A percentile compares a stretch with the other conserved stretches of the same genome.
Evolutionary conservation across 2,888 invertebrate species (phyloP).

Genomic region (Orthonevra nobilis): DNA sequence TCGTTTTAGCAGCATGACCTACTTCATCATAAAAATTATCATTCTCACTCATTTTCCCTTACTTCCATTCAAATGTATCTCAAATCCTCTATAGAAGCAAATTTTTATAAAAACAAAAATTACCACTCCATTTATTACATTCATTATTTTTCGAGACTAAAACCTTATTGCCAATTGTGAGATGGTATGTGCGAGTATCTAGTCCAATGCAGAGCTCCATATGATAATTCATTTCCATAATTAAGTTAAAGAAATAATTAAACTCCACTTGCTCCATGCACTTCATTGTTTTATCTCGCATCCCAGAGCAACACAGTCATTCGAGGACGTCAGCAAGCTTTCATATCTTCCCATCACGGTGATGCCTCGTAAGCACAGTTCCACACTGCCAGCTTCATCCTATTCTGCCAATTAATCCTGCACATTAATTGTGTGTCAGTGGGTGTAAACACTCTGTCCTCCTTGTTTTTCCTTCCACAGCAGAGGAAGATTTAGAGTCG

Average conservation of each 20-base stretch:
- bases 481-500: background rate
- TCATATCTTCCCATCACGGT: constrained; percentile 9
- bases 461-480: background rate
- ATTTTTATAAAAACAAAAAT: too few relatives aligned
- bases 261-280: constrained; percentile 9
- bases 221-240: constrained; percentile 62
- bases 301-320: too few relatives aligned
- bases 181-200: too few relatives aligned
- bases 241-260: constrained; percentile 57
- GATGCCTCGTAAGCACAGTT: constrained; percentile 20
- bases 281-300: constrained; percentile 27
- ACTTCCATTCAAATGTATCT: too few relatives aligned
- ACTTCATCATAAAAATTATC: too few relatives aligned
- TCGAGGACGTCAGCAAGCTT: constrained; percentile 6
- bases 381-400: constrained; percentile 30
- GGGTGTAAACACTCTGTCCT: constrained; percentile 32
- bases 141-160: too few relatives aligned
- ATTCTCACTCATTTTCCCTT: too few relatives aligned
- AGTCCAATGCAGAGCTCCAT: too few relatives aligned
- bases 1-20: too few relatives aligned
- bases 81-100: too few relatives aligned
- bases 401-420: constrained; percentile 65
- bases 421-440: constrained; percentile 62
- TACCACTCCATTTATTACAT: too few relatives aligned
- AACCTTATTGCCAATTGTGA: too few relatives aligned